Percentiles rank a stretch among this genome's conserved stretches.
Conservation (phyloP, 1,140 invertebrate genomes). For the Drosophila orena region DNA sequence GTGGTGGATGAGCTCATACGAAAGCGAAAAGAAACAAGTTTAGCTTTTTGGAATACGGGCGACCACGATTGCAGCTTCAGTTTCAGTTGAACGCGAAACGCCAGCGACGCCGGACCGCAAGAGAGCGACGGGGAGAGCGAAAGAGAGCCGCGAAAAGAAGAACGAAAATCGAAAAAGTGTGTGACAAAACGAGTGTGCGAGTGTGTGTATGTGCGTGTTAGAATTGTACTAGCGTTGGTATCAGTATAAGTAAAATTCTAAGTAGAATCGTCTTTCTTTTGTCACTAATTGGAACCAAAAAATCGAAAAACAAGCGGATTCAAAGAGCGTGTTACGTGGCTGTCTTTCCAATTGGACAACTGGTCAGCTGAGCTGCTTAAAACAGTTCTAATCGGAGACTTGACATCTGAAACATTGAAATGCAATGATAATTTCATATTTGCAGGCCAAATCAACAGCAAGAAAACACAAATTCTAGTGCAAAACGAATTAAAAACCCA, state of each 20-base stretch:
- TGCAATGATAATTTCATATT: not conserved
- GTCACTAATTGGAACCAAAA: slow-evolving; percentile 56
- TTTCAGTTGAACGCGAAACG: slow-evolving; percentile 55
- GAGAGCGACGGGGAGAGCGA: slow-evolving; percentile 3
- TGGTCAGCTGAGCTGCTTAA: slow-evolving; percentile 20
- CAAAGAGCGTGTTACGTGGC: slow-evolving; percentile 48
- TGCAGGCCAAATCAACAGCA: not conserved
- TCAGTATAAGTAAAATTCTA: slow-evolving; percentile 5
- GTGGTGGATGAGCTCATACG: slow-evolving; percentile 74
- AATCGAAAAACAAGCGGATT: slow-evolving; percentile 7
- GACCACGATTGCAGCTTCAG: slow-evolving; percentile 41
- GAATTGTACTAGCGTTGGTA: slow-evolving; percentile 32
- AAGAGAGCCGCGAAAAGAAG: slow-evolving; percentile 19
- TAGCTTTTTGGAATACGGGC: slow-evolving; percentile 70
- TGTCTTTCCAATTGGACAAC: slow-evolving; percentile 17
- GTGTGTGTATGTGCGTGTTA: slow-evolving; percentile 20
- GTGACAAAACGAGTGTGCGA: slow-evolving; percentile 36
- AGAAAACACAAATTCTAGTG: slow-evolving; percentile 18
- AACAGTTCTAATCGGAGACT: slow-evolving; percentile 12
- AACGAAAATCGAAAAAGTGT: slow-evolving; percentile 54
- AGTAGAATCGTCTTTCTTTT: slow-evolving; percentile 31
- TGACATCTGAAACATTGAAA: not conserved
- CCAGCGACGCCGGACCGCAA: slow-evolving; percentile 50
- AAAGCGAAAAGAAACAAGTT: slow-evolving; percentile 73
- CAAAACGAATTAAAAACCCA: not conserved